Conservation (phyloP, 2,797 vertebrate species). For the Danionella dracula region DNA sequence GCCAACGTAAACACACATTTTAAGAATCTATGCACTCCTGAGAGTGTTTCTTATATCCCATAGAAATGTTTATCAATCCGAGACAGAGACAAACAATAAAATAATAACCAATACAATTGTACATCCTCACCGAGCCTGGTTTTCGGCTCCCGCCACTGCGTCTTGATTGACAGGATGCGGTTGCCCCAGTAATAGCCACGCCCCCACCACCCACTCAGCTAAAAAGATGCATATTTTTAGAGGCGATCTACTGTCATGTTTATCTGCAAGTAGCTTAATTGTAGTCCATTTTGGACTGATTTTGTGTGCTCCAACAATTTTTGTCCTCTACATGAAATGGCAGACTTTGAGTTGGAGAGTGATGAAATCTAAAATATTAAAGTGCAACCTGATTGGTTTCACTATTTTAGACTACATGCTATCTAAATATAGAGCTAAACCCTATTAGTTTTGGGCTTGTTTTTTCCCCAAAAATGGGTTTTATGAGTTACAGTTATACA, state of each 20-base stretch:
- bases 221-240: not conserved
- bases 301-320: not conserved
- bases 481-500: too few relatives aligned
- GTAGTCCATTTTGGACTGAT: not conserved
- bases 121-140: not conserved
- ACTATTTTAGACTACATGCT: too few relatives aligned
- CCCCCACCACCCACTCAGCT: constrained; percentile 24
- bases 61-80: not conserved
- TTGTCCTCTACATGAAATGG: too few relatives aligned
- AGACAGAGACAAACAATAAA: not conserved
- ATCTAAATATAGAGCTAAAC: too few relatives aligned
- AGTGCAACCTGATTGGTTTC: too few relatives aligned
- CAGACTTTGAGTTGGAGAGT: too few relatives aligned
- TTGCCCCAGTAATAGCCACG: constrained; percentile 17
- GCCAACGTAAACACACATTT: not conserved
- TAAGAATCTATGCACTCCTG: not conserved
- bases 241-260: not conserved
- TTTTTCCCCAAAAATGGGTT: too few relatives aligned
- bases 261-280: not conserved
- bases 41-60: not conserved
- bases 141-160: constrained; percentile 8
- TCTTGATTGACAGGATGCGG: constrained; percentile 25
- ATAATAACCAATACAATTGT: not conserved
- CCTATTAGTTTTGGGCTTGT: too few relatives aligned
- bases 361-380: too few relatives aligned